Evolutionary conservation across 2,113 vertebrate genomes (phyloP).

Genomic region (Rhagologus leucostigma): DNA sequence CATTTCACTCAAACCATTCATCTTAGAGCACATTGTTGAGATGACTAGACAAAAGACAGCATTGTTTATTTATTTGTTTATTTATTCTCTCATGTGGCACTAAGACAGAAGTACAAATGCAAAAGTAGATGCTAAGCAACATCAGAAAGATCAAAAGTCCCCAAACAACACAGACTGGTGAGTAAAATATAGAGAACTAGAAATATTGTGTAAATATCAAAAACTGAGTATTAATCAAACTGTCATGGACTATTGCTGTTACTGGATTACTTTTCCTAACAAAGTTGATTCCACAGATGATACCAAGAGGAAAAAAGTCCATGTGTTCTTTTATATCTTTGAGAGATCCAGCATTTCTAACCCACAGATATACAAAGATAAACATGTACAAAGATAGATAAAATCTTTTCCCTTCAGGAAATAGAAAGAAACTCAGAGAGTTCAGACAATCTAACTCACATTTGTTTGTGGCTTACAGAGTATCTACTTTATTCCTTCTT

Average conservation of each 20-base stretch:
- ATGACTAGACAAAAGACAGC: background rate
- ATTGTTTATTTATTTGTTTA: background rate
- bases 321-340: background rate
- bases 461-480: background rate
- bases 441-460: background rate
- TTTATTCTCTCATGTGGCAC: background rate
- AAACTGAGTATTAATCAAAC: background rate
- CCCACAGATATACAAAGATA: background rate
- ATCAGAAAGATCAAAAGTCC: background rate
- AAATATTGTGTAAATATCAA: background rate
- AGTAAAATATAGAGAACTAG: background rate
- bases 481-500: background rate
- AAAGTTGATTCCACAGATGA: background rate
- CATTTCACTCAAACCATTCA: background rate
- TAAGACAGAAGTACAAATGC: background rate
- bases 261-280: background rate
- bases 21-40: background rate
- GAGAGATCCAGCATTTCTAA: background rate
- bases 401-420: background rate
- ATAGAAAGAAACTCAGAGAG: background rate
- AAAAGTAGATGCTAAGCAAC: background rate
- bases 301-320: background rate
- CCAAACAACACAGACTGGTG: background rate
- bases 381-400: background rate
- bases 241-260: background rate